Percentiles rank a stretch among this genome's conserved stretches.
Conservation (phyloP, 2,888 invertebrate species). For the Pelosia muscerda region DNA sequence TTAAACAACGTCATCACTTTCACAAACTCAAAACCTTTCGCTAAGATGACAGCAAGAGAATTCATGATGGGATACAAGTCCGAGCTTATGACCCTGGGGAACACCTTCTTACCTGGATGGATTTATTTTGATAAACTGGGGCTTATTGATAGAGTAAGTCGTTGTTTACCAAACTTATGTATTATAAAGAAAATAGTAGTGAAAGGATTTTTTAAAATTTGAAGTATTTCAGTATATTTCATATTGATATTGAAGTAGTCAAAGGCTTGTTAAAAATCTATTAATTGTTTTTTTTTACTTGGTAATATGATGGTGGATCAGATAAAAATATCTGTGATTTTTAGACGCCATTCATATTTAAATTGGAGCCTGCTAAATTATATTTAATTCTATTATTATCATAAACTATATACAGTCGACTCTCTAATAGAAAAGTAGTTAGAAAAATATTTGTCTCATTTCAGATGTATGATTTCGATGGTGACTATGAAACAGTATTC, state of each 20-base stretch:
- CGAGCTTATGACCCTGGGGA: constrained; percentile 93
- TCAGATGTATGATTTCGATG: constrained; percentile 95
- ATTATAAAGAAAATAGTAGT: background rate
- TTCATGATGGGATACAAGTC: constrained; percentile 96
- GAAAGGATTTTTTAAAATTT: background rate
- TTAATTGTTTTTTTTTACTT: background rate
- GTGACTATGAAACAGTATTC: constrained; percentile 92
- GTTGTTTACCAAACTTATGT: background rate
- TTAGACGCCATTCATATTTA: background rate
- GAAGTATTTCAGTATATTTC: background rate
- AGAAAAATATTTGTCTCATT: constrained; percentile 19
- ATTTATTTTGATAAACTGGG: constrained; percentile 95
- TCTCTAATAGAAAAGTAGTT: background rate
- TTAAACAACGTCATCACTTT: constrained; percentile 90
- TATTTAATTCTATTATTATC: background rate
- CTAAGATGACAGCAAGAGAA: constrained; percentile 93
- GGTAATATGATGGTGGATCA: background rate
- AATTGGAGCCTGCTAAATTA: background rate
- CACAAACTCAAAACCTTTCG: constrained; percentile 90
- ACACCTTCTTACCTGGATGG: constrained; percentile 93
- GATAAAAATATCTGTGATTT: too few relatives aligned
- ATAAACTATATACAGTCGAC: background rate
- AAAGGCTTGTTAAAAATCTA: background rate
- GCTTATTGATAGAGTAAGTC: constrained; percentile 93
- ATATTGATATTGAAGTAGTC: background rate